phyloP scores from a whole-genome alignment of 2,797 vertebrate genomes.

The Danio kyathit region DNA sequence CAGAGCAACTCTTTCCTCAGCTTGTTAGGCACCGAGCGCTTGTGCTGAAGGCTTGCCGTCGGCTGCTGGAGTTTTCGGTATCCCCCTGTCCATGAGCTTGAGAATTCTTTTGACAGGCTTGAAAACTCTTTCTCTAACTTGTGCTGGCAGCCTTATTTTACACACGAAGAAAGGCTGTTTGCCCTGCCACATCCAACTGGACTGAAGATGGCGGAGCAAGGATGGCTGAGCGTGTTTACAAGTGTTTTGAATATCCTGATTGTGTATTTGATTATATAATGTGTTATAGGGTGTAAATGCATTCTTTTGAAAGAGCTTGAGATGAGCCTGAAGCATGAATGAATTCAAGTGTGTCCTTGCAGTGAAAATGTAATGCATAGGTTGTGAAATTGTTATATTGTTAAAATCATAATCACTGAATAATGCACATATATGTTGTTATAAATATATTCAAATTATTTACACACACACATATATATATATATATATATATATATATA shows the following conservation, averaged over 20 bases:
- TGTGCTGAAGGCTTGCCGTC: slow-evolving; percentile 41
- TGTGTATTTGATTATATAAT: slow-evolving; percentile 50
- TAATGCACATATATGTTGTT: too few species aligned
- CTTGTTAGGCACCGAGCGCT: slow-evolving; percentile 41
- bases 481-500: too few species aligned
- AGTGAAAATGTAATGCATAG: neutral
- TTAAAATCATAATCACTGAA: too few species aligned
- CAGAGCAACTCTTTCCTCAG: slow-evolving; percentile 33
- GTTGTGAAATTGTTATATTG: too few species aligned
- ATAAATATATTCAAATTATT: too few species aligned
- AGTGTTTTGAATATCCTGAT: slow-evolving; percentile 24
- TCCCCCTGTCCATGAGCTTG: slow-evolving; percentile 41
- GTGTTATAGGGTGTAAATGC: neutral
- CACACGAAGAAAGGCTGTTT: slow-evolving; percentile 19
- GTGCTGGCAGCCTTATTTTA: slow-evolving; percentile 49
- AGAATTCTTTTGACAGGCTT: slow-evolving; percentile 55
- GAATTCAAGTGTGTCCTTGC: neutral
- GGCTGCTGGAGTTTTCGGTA: slow-evolving; percentile 13
- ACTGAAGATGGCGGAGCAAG: slow-evolving; percentile 1
- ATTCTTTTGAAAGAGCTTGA: neutral
- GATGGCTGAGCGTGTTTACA: slow-evolving; percentile 39
- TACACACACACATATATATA: too few species aligned
- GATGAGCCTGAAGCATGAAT: neutral
- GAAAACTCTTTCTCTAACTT: slow-evolving; percentile 53
- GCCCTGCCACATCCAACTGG: slow-evolving; percentile 32